Evolutionary conservation across 2,113 vertebrate genomes (phyloP), one percentile per base, ranked within the genome.

Genomic region (Rattus rattus): DNA sequence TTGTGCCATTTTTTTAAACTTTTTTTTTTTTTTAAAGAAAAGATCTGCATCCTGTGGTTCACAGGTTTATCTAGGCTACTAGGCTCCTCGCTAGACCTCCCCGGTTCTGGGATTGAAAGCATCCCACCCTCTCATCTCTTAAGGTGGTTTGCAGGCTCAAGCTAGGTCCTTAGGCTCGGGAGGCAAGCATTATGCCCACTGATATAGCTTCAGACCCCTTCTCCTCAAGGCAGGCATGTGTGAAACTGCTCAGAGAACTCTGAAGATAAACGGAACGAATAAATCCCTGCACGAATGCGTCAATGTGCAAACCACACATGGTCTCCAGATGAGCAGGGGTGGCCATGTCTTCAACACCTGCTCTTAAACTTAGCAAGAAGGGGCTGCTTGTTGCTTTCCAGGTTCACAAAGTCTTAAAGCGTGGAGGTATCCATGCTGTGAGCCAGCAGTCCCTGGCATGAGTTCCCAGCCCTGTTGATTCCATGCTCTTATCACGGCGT

Each of bases 401-500:
- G 22, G 5, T 4, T 49, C 77, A 36, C 28, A 43, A 33, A 33
- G 49, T 33, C 30, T 54, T 8, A 33, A 30, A 33, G 49, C 16
- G 36, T 17, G 16, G 7, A 80, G 77, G 30, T 20, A 4, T 79
- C 49, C 49, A 28, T 10, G 36, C 52, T 70, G 12, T 26, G 33
- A 28, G 30, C 8, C 59, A 20, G 5, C 4, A 70, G 6, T 39
- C 24, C 16, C 72, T 39, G 56, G 9, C 11, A 5, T 5, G n/a
- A 30, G 47, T 43, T 6, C 19, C 24, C 24, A 17, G 4, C 17
- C 72, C 24, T 61, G 5, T n/a, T n/a, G 49, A 49, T 7, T 2
- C 8, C 0, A 0, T 10, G 8, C 5, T 39, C 39, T 36, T 47
- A 5, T 36, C 30, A 8, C 61, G 17, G 17, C 7, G 28, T 49